Evolutionary conservation across 2,888 invertebrate species (phyloP), one percentile per base, ranked within the genome.

Genomic region (Apodemia duryi): DNA sequence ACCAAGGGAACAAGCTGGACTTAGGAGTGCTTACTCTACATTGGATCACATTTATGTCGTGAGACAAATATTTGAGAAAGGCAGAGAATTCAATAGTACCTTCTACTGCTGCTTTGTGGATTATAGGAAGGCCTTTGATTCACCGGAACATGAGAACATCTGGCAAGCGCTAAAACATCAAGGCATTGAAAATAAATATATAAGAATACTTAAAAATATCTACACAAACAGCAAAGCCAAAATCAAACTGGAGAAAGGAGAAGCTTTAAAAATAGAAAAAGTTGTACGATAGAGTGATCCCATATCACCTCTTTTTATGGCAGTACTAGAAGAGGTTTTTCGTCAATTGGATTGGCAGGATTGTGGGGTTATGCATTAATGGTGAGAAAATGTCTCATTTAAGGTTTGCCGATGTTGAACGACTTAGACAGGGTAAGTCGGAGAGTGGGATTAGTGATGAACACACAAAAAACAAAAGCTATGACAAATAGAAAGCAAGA

Each of bases 81-180:
- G 61, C 38, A 70, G 66, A 3, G 71, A 73, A 69, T 73, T 71
- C 29, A 66, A 67, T 32, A 68, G 68, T 63, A 60, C 35, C 1
- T 66, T 7, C 35, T 74, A 71, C 51, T 3, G 71, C 13, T 70
- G 65, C 0, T 73, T 73, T 32, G 66, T 75, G 0, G 74, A 73
- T 61, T 75, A 65, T 35, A 70, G 65, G 21, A 75, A 74, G 35
- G 73, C 73, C 0, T 74, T 73, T 32, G 72, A 73, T 29, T 65
- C 71, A 0, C 11, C 74, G 10, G 63, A 66, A 43, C 72, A 74
- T 52, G 35, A 41, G 0, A 67, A 63, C 11, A 71, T 74, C 0
- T 74, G 71, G 70, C 61, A 70, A 54, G 64, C 71, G 10, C 54
- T 75, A 43, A 9, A 64, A 35, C 32, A n/a, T 1, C 73, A 73